Conservation (phyloP, 2,113 vertebrate species). For the Aramus guarauna region DNA sequence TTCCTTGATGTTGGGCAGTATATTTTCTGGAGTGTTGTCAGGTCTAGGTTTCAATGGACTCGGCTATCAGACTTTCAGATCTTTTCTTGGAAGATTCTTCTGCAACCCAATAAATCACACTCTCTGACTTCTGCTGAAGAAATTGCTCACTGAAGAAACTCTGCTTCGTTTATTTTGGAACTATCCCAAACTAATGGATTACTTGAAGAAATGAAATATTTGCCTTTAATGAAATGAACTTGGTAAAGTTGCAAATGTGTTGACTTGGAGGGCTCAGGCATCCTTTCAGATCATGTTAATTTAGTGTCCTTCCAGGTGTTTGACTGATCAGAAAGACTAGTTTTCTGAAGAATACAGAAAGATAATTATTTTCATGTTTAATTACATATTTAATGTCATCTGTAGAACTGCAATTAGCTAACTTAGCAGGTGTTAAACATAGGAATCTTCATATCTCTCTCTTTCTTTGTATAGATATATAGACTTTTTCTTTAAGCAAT, state of each 20-base stretch:
- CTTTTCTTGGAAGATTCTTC: not conserved
- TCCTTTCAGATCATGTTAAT: not conserved
- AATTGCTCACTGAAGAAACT: not conserved
- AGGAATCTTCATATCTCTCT: not conserved
- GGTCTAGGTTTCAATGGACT: not conserved
- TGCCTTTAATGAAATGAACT: slow-evolving; percentile 4
- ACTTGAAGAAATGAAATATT: not conserved
- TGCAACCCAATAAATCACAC: not conserved
- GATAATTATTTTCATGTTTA: not conserved
- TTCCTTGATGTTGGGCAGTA: not conserved
- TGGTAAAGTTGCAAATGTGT: not conserved
- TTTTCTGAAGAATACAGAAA: not conserved
- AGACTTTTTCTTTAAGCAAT: not conserved
- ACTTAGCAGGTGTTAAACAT: not conserved
- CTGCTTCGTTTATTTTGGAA: slow-evolving; percentile 21
- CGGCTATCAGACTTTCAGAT: not conserved
- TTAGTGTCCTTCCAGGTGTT: not conserved
- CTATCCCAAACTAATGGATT: slow-evolving; percentile 9
- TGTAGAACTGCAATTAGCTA: not conserved
- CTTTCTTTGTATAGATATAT: not conserved
- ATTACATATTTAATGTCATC: not conserved
- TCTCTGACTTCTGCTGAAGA: slow-evolving; percentile 14
- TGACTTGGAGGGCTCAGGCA: not conserved
- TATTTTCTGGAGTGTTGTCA: not conserved
- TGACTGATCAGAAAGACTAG: not conserved